These are phyloP conservation scores for Pyrrhia umbra DNA, from an alignment of 2,888 invertebrate genomes.

Conservation along the genomic window DNA sequence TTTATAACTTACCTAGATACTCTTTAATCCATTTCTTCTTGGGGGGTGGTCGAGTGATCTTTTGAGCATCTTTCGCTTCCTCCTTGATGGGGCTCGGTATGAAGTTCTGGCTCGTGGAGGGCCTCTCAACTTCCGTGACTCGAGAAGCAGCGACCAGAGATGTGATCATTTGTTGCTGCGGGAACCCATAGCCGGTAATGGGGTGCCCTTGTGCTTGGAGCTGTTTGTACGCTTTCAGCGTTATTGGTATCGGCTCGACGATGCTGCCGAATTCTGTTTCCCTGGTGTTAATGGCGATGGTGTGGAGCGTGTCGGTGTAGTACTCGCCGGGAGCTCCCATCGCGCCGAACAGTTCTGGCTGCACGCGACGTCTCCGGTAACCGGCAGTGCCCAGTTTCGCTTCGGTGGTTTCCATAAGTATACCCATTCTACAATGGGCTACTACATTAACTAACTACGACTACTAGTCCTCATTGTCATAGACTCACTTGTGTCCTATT, in stretches of 20 bases:
- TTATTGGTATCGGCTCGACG: conserved; percentile 83
- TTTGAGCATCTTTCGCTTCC: conserved; percentile 72
- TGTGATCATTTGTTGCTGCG: conserved; percentile 72
- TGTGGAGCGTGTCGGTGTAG: conserved; percentile 81
- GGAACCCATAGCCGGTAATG: conserved; percentile 75
- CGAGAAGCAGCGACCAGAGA: conserved; percentile 70
- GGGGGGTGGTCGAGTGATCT: conserved; percentile 88
- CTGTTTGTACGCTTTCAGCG: conserved; percentile 80
- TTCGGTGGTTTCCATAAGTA: conserved; percentile 87
- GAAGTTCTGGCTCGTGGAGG: conserved; percentile 70
- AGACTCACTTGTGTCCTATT: conserved; percentile 71
- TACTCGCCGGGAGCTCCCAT: conserved; percentile 82
- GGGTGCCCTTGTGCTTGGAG: conserved; percentile 72
- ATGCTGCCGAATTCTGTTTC: conserved; percentile 85
- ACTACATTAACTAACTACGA: conserved; percentile 72
- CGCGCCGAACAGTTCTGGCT: conserved; percentile 77
- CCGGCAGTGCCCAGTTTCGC: conserved; percentile 83
- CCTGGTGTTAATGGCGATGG: conserved; percentile 83
- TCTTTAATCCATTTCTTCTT: conserved; percentile 94
- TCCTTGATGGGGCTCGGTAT: conserved; percentile 71
- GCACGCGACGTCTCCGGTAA: conserved; percentile 74
- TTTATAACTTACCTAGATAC: conserved; percentile 89
- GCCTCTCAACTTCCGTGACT: conserved; percentile 67
- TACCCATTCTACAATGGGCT: conserved; percentile 87
- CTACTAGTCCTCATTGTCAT: conserved; percentile 71